These are phyloP conservation scores for Chelonoidis abingdonii DNA, from an alignment of 2,113 vertebrate species.

Conservation along the genomic window DNA sequence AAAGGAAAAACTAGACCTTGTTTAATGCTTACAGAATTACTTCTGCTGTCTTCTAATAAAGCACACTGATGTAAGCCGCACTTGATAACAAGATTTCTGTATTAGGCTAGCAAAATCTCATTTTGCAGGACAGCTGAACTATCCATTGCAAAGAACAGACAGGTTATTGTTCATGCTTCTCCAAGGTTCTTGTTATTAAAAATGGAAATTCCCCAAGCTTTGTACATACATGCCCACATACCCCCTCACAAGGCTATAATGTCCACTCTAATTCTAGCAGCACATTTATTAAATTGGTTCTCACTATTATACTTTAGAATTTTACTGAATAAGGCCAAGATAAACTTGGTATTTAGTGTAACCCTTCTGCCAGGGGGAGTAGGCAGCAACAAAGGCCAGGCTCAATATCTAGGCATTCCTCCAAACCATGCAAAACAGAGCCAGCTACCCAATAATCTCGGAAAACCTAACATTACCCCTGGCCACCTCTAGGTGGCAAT, in stretches of 20 bases:
- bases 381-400: background rate
- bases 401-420: background rate
- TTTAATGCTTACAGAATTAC: constrained; percentile 46
- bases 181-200: constrained; percentile 73
- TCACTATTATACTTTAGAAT: background rate
- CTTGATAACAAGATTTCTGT: constrained; percentile 8
- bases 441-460: background rate
- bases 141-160: constrained; percentile 57
- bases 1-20: constrained; percentile 5
- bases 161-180: constrained; percentile 57
- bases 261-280: background rate
- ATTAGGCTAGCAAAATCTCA: constrained; percentile 50
- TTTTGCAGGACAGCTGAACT: constrained; percentile 60
- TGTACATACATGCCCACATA: background rate
- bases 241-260: background rate
- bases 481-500: background rate
- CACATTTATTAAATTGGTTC: background rate
- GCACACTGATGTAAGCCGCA: background rate
- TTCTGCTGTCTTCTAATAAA: constrained; percentile 53
- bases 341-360: background rate
- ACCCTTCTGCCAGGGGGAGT: background rate
- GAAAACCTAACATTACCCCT: background rate
- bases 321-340: background rate
- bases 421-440: background rate
- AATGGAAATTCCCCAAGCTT: constrained; percentile 69